These are phyloP conservation scores for Anguilla pacifica DNA, from an alignment of 2,797 vertebrate genomes.

Conservation along the genomic window DNA sequence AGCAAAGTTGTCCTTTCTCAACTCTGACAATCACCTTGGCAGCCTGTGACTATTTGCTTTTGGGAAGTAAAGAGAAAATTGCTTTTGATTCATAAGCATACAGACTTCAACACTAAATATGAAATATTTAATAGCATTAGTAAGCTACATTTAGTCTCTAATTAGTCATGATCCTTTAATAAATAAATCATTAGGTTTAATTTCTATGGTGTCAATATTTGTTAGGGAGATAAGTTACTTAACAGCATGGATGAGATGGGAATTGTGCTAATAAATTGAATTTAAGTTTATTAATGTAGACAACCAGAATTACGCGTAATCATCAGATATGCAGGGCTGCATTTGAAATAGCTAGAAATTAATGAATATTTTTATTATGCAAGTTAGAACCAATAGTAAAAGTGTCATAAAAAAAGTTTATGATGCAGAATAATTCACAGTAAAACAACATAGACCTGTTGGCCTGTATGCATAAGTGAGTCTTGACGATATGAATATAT, in stretches of 20 bases:
- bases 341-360: conserved; percentile 27
- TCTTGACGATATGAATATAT: not conserved
- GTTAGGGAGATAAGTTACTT: conserved; percentile 24
- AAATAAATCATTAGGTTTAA: conserved; percentile 13
- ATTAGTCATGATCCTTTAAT: conserved; percentile 17
- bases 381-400: conserved; percentile 3
- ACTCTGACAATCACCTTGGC: not conserved
- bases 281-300: conserved; percentile 6
- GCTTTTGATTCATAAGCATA: not conserved
- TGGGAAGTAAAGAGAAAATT: not conserved
- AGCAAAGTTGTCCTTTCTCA: not conserved
- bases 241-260: not conserved
- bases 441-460: not conserved
- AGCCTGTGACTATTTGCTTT: not conserved
- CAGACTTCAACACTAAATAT: conserved; percentile 11
- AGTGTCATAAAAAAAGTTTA: no score
- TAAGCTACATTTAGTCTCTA: conserved; percentile 5
- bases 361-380: not conserved
- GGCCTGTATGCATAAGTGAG: not conserved
- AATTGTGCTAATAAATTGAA: conserved; percentile 11
- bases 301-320: conserved; percentile 24
- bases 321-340: conserved; percentile 12
- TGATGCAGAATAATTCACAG: conserved; percentile 23
- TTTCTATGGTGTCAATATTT: conserved; percentile 29
- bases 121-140: not conserved